phyloP scores from a whole-genome alignment of 2,888 invertebrate genomes.

The Trichogramma dendrolimi region DNA sequence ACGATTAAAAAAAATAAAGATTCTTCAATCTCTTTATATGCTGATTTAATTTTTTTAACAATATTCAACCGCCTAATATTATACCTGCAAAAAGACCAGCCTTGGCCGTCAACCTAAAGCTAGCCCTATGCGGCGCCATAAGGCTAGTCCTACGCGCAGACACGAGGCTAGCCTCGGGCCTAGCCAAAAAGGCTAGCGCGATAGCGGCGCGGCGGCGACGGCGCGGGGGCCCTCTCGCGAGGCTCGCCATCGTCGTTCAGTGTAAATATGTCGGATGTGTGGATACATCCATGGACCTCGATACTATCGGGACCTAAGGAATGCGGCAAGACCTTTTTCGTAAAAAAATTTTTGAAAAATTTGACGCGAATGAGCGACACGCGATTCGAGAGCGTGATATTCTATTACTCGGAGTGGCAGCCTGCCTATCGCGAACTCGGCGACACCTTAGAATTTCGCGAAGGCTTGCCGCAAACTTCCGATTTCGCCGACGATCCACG shows the following conservation, averaged over 20 bases:
- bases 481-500: no score
- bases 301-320: constrained; percentile 13
- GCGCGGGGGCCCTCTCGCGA: no score
- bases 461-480: background rate
- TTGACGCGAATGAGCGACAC: constrained; percentile 8
- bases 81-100: no score
- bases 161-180: constrained; percentile 8
- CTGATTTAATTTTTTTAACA: no score
- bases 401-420: constrained; percentile 28
- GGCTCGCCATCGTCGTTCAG: no score
- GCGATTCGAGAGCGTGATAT: constrained; percentile 21
- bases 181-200: constrained; percentile 5
- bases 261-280: no score
- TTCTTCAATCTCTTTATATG: no score
- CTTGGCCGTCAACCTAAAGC: no score
- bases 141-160: background rate
- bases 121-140: no score
- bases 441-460: constrained; percentile 18
- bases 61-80: no score
- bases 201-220: no score
- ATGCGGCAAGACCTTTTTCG: constrained; percentile 18
- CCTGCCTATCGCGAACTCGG: constrained; percentile 10
- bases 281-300: constrained; percentile 13
- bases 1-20: background rate
- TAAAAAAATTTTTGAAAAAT: constrained; percentile 13